These are phyloP conservation scores for Phalacrocorax aristotelis DNA, from an alignment of 2,113 vertebrate species.

Conservation along the genomic window DNA sequence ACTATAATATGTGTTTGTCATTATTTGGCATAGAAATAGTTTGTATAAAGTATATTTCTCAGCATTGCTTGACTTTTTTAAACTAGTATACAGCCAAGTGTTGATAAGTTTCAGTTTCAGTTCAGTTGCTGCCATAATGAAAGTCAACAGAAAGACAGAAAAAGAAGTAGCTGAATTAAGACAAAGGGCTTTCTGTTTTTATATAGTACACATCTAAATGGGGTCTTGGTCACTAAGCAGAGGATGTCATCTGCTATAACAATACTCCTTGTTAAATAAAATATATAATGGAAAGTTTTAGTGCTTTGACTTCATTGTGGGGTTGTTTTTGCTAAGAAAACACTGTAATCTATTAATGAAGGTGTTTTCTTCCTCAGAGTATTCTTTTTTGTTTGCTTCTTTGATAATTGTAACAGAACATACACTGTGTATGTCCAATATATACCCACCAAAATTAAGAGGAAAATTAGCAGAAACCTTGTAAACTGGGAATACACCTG, in stretches of 20 bases:
- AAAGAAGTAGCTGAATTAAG: neutral
- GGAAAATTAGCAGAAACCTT: neutral
- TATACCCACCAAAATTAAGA: neutral
- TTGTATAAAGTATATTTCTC: neutral
- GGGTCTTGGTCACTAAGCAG: neutral
- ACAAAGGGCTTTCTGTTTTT: neutral
- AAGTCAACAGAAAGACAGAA: neutral
- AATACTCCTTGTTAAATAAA: neutral
- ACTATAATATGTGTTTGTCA: neutral
- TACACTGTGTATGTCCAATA: neutral
- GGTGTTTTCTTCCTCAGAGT: neutral
- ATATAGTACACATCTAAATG: neutral
- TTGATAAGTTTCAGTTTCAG: neutral
- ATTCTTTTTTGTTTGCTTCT: neutral
- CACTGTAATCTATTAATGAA: neutral
- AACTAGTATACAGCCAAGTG: neutral
- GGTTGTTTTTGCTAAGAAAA: neutral
- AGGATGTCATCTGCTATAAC: neutral
- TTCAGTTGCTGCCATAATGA: neutral
- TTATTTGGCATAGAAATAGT: neutral
- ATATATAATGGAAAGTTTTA: neutral
- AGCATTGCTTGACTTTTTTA: neutral
- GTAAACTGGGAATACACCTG: neutral
- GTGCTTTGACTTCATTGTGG: neutral
- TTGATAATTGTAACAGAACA: neutral